Evolutionary conservation across 2,888 invertebrate genomes (phyloP).

Genomic region (Rhopalosiphum nymphaeae): DNA sequence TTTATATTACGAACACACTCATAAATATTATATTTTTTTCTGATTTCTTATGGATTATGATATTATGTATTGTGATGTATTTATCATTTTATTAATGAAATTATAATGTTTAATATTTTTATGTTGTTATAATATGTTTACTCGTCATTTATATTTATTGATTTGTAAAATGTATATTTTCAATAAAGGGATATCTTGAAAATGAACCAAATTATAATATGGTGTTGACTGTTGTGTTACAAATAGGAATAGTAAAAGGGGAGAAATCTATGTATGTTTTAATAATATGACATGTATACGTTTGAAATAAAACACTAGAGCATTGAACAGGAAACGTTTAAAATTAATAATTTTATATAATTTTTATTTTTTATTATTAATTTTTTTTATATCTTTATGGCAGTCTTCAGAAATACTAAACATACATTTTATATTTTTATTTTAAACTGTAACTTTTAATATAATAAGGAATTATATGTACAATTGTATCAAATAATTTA

Average conservation of each 20-base stretch:
- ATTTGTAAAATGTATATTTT: background rate
- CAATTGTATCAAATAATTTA: background rate
- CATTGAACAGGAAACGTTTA: background rate
- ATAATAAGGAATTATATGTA: background rate
- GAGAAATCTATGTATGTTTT: background rate
- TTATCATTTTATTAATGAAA: background rate
- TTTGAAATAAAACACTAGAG: conserved; percentile 19
- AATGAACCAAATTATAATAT: background rate
- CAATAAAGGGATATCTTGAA: background rate
- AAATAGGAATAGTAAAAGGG: background rate
- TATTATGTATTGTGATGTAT: background rate
- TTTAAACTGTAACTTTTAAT: background rate
- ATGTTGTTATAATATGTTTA: background rate
- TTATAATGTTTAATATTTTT: background rate
- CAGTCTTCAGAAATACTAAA: background rate
- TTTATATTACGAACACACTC: background rate
- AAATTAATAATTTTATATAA: too few species aligned
- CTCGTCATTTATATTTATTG: background rate
- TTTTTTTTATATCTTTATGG: background rate
- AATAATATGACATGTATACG: background rate
- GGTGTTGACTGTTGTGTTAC: background rate
- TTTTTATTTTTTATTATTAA: too few species aligned
- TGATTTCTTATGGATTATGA: background rate
- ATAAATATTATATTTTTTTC: background rate
- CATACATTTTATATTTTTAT: background rate